phyloP scores from a whole-genome alignment of 1,140 invertebrate genomes.

The Dinoponera quadriceps region DNA sequence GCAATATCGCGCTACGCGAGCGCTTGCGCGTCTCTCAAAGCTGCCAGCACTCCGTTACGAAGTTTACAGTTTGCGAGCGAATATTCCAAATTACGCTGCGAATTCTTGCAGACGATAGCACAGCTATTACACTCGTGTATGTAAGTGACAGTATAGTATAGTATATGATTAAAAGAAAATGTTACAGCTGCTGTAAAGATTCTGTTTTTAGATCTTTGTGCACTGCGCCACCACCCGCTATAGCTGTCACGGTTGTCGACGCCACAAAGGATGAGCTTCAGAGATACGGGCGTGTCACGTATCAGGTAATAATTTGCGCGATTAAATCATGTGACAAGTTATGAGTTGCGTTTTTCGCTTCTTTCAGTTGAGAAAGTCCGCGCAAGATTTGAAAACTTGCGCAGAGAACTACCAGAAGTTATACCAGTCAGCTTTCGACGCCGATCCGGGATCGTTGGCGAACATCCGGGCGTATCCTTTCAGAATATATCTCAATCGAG shows the following conservation, averaged over 20 bases:
- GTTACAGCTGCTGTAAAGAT: background rate
- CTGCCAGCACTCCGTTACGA: constrained; percentile 89
- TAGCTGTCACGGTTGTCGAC: constrained; percentile 92
- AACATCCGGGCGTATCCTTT: constrained; percentile 91
- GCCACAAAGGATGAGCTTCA: constrained; percentile 93
- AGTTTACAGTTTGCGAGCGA: constrained; percentile 92
- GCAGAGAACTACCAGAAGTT: constrained; percentile 93
- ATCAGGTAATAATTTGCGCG: constrained; percentile 85
- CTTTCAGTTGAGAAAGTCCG: constrained; percentile 90
- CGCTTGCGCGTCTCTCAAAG: constrained; percentile 90
- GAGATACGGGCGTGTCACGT: constrained; percentile 93
- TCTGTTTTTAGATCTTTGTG: constrained; percentile 88
- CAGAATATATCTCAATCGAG: background rate
- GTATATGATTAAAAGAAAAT: background rate
- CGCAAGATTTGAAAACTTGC: constrained; percentile 90
- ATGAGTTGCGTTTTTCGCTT: constrained; percentile 17
- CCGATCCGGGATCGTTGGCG: constrained; percentile 93
- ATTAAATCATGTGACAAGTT: constrained; percentile 6
- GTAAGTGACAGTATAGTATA: constrained; percentile 49
- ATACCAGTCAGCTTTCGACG: constrained; percentile 97
- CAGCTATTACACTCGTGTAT: constrained; percentile 92
- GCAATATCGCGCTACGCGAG: constrained; percentile 88
- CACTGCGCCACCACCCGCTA: constrained; percentile 96
- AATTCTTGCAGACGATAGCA: constrained; percentile 91
- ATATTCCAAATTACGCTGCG: constrained; percentile 91